Conservation (phyloP, 2,888 invertebrate species). For the Plutella xylostella region DNA sequence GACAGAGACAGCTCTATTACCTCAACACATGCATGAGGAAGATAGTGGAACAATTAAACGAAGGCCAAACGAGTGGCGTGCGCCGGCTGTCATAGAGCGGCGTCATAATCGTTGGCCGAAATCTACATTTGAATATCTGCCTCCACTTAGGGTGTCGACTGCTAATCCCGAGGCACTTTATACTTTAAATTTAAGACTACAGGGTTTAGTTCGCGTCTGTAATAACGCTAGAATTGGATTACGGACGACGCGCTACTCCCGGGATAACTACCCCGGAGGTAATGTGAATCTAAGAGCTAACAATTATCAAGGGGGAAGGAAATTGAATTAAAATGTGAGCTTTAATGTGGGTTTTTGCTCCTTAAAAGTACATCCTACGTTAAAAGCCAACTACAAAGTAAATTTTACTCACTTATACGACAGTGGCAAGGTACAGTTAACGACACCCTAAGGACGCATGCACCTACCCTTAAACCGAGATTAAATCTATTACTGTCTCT, state of each 20-base stretch:
- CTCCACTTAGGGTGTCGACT: neutral
- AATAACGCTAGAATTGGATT: conserved; percentile 1
- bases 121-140: neutral
- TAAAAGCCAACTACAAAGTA: too few species aligned
- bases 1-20: too few species aligned
- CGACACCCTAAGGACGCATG: too few species aligned
- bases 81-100: neutral
- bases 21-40: too few species aligned
- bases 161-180: conserved; percentile 1
- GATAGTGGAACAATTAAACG: neutral
- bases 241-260: neutral
- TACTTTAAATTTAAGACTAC: neutral
- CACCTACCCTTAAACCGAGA: too few species aligned
- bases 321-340: conserved; percentile 24
- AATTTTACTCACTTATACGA: too few species aligned
- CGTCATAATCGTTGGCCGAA: neutral
- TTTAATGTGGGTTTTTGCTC: too few species aligned
- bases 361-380: too few species aligned
- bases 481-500: too few species aligned
- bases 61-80: neutral
- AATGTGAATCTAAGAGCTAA: conserved; percentile 2
- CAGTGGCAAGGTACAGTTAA: too few species aligned
- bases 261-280: neutral
- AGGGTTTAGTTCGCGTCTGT: neutral
- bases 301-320: conserved; percentile 18